phyloP scores from a whole-genome alignment of 2,797 vertebrate species.

The Pseudomugil gertrudae region DNA sequence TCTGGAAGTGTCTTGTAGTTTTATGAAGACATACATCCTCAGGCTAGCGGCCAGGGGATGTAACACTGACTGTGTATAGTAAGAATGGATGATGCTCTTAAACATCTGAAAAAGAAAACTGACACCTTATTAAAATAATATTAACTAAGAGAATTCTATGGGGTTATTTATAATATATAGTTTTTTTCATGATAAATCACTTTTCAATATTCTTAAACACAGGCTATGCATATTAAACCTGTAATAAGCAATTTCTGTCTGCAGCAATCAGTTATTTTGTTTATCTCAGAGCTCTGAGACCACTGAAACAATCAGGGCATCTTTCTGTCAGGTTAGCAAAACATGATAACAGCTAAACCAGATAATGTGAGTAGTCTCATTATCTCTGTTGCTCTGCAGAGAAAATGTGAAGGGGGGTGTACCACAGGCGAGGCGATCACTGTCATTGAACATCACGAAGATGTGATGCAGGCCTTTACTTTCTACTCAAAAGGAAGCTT shows the following conservation, averaged over 20 bases:
- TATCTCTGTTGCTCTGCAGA: slow-evolving; percentile 52
- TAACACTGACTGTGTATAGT: not conserved
- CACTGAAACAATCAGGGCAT: slow-evolving; percentile 38
- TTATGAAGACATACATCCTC: too few species aligned
- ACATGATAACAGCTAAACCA: slow-evolving; percentile 44
- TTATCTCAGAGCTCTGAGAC: slow-evolving; percentile 29
- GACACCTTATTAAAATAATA: too few species aligned
- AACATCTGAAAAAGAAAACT: too few species aligned
- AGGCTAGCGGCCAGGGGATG: too few species aligned
- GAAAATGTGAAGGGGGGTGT: slow-evolving; percentile 40
- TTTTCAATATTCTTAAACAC: not conserved
- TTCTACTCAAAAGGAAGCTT: slow-evolving; percentile 15
- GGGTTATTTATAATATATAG: too few species aligned
- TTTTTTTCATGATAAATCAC: not conserved
- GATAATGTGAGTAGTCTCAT: slow-evolving; percentile 43
- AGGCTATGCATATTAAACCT: not conserved
- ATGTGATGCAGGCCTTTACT: slow-evolving; percentile 6
- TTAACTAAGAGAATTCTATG: too few species aligned
- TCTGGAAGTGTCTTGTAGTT: too few species aligned
- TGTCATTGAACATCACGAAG: slow-evolving; percentile 50
- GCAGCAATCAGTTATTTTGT: slow-evolving; percentile 37
- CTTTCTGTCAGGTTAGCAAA: slow-evolving; percentile 37
- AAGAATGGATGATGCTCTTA: not conserved
- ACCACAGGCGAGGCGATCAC: slow-evolving; percentile 45
- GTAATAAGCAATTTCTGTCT: slow-evolving; percentile 23